Evolutionary conservation across 2,888 invertebrate species (phyloP).

Genomic region (Diogma glabrata): DNA sequence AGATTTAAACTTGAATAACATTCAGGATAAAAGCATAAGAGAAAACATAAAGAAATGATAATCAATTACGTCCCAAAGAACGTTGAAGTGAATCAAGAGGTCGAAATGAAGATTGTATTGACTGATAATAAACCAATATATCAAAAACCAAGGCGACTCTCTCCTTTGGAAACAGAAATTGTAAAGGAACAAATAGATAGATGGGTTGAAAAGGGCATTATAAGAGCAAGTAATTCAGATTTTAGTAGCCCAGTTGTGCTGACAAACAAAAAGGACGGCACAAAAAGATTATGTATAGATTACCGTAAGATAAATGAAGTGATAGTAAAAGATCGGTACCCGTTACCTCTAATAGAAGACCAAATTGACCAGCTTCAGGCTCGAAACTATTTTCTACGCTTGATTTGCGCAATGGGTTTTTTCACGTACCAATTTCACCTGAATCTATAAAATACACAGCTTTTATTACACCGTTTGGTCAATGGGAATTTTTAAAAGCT

Average conservation of each 20-base stretch:
- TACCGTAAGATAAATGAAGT: slow-evolving; percentile 19
- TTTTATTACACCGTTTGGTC: slow-evolving; percentile 26
- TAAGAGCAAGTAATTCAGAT: slow-evolving; percentile 18
- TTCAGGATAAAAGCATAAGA: not conserved
- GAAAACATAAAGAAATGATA: not conserved
- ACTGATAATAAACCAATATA: slow-evolving; percentile 24
- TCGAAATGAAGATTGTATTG: slow-evolving; percentile 22
- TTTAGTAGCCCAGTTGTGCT: slow-evolving; percentile 24
- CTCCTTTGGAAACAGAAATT: slow-evolving; percentile 18
- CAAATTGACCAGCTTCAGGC: slow-evolving; percentile 23
- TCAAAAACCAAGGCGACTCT: slow-evolving; percentile 21
- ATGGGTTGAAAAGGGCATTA: slow-evolving; percentile 16
- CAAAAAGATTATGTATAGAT: slow-evolving; percentile 21
- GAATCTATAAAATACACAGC: slow-evolving; percentile 23
- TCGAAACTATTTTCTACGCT: slow-evolving; percentile 24
- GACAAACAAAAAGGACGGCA: slow-evolving; percentile 21
- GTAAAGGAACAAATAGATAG: slow-evolving; percentile 22
- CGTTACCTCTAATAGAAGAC: slow-evolving; percentile 25
- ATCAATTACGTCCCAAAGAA: not conserved
- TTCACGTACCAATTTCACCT: slow-evolving; percentile 25
- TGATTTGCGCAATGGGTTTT: slow-evolving; percentile 27
- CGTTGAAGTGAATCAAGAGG: not conserved
- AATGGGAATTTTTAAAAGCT: slow-evolving; percentile 23
- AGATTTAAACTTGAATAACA: not conserved
- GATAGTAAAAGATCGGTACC: slow-evolving; percentile 21